Evolutionary conservation across 2,888 invertebrate genomes (phyloP).

Genomic region (Spisula solida): DNA sequence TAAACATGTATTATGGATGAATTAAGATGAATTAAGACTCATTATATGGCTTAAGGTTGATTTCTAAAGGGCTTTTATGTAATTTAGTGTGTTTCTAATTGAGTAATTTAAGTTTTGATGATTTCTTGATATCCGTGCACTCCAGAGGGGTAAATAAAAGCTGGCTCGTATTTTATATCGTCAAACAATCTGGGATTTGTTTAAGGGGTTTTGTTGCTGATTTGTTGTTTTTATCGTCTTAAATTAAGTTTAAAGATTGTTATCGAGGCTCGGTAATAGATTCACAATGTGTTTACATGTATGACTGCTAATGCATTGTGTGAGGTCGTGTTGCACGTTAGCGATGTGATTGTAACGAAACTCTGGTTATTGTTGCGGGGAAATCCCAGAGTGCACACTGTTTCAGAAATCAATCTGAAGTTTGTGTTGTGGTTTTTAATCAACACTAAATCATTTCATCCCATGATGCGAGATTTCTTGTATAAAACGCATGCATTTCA

Average conservation of each 20-base stretch:
- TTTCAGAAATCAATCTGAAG: slow-evolving; percentile 5
- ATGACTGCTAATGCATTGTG: background rate
- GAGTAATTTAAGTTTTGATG: slow-evolving; percentile 32
- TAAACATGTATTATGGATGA: slow-evolving; percentile 10
- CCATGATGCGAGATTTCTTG: background rate
- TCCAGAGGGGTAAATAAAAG: background rate
- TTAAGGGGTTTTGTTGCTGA: background rate
- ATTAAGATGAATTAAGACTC: slow-evolving; percentile 3
- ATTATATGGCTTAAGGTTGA: slow-evolving; percentile 12
- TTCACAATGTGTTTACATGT: background rate
- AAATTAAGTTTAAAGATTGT: background rate
- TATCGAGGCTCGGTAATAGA: background rate
- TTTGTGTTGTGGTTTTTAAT: background rate
- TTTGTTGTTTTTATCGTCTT: background rate
- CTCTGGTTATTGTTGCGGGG: background rate
- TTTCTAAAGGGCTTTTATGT: slow-evolving; percentile 33
- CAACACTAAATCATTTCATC: background rate
- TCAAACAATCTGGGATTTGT: background rate
- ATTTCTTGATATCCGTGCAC: slow-evolving; percentile 28
- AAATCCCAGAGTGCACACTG: background rate
- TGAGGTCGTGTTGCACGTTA: background rate
- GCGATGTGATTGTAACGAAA: background rate
- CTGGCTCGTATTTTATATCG: background rate
- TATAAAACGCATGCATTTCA: background rate
- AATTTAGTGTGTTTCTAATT: slow-evolving; percentile 18